Percentiles rank a stretch among this genome's conserved stretches.
phyloP scores from a whole-genome alignment of 2,797 vertebrate species.

The Triplophysa yarkandensis region DNA sequence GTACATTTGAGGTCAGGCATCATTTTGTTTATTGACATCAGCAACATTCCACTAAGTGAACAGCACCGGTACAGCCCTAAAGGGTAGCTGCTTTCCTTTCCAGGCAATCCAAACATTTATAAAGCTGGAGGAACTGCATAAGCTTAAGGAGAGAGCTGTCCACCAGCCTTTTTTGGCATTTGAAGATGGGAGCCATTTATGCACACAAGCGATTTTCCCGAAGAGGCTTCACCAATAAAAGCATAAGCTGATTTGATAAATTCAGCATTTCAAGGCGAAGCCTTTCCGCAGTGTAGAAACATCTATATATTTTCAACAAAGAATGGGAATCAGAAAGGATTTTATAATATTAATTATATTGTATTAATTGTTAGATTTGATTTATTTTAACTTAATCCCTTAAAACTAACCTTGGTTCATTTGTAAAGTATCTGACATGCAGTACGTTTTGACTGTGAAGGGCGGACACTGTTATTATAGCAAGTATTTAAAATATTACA shows the following conservation, averaged over 20 bases:
- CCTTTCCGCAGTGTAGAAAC: background rate
- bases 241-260: constrained; percentile 11
- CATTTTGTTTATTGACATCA: constrained; percentile 8
- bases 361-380: too few relatives aligned
- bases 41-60: constrained; percentile 14
- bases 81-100: constrained; percentile 21
- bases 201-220: constrained; percentile 4
- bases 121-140: constrained; percentile 37
- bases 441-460: too few relatives aligned
- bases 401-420: too few relatives aligned
- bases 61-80: background rate
- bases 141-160: constrained; percentile 26
- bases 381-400: too few relatives aligned
- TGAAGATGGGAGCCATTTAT: constrained; percentile 20
- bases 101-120: constrained; percentile 46
- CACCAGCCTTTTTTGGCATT: constrained; percentile 44
- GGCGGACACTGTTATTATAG: too few relatives aligned
- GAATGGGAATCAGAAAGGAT: background rate
- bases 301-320: background rate
- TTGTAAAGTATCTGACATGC: too few relatives aligned
- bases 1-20: background rate
- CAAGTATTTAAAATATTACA: too few relatives aligned
- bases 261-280: background rate
- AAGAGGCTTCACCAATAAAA: constrained; percentile 14
- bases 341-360: background rate